These are phyloP conservation scores for Himantopus leucocephalus DNA, from an alignment of 2,113 vertebrate species.

Conservation along the genomic window DNA sequence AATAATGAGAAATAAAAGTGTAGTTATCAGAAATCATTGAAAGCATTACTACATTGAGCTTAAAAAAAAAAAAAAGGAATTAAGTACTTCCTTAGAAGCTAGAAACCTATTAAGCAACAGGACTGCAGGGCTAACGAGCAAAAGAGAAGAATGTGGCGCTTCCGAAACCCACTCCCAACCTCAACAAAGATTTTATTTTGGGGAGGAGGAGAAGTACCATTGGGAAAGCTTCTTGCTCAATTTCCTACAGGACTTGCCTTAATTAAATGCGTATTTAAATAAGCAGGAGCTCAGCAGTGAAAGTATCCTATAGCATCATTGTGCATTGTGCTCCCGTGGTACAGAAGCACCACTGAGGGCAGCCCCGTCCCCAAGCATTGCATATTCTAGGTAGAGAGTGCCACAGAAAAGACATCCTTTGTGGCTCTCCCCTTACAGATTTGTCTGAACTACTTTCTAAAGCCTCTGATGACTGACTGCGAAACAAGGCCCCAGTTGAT, in stretches of 20 bases:
- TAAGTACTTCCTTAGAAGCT: not conserved
- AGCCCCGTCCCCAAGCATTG: not conserved
- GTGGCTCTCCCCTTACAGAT: constrained; percentile 7
- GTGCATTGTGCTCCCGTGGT: constrained; percentile 7
- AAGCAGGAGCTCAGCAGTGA: not conserved
- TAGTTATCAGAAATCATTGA: not conserved
- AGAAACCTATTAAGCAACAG: not conserved
- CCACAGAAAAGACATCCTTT: constrained; percentile 42
- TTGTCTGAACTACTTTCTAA: not conserved
- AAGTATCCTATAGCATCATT: constrained; percentile 39
- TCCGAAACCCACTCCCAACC: not conserved
- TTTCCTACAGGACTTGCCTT: not conserved
- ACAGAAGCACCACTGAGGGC: constrained; percentile 50
- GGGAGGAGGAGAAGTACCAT: not conserved
- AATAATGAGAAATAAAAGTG: not conserved
- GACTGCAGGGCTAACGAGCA: not conserved
- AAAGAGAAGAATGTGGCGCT: not conserved
- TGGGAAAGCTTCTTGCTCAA: not conserved
- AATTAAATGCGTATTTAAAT: constrained; percentile 46
- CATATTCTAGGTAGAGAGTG: not conserved
- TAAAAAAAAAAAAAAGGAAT: not conserved
- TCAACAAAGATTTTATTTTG: not conserved
- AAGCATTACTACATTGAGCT: not conserved
- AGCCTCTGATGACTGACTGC: constrained; percentile 11
- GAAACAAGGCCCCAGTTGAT: constrained; percentile 65